These are phyloP conservation scores for Cheilosia pagana DNA, from an alignment of 2,888 invertebrate genomes.

Conservation along the genomic window DNA sequence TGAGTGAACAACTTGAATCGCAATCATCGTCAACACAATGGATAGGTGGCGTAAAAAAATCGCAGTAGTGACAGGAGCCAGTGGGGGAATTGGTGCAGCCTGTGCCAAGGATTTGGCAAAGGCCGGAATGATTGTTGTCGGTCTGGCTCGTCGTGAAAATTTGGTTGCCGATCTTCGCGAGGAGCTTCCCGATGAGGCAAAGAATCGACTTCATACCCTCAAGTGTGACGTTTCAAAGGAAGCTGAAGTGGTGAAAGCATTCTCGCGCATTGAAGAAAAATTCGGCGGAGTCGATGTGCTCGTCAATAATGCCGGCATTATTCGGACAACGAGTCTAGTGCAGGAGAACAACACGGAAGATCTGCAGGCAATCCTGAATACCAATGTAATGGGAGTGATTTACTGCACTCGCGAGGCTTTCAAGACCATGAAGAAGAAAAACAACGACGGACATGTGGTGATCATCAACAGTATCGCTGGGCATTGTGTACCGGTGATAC, in stretches of 20 bases:
- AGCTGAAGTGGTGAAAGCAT: slow-evolving; percentile 85
- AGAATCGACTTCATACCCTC: slow-evolving; percentile 81
- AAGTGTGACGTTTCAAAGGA: slow-evolving; percentile 85
- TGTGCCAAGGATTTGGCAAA: slow-evolving; percentile 68
- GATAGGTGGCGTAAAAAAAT: slow-evolving; percentile 86
- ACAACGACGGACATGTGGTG: slow-evolving; percentile 84
- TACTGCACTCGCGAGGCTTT: slow-evolving; percentile 84
- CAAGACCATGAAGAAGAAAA: slow-evolving; percentile 83
- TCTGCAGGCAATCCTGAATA: slow-evolving; percentile 83
- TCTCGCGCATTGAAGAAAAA: slow-evolving; percentile 84
- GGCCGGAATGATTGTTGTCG: slow-evolving; percentile 85
- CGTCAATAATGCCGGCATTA: slow-evolving; percentile 85
- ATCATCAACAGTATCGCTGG: slow-evolving; percentile 83
- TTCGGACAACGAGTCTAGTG: slow-evolving; percentile 79
- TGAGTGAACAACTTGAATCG: slow-evolving; percentile 2
- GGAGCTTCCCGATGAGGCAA: slow-evolving; percentile 78
- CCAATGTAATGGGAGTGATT: slow-evolving; percentile 84
- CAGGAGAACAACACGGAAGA: slow-evolving; percentile 79
- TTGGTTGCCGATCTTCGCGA: slow-evolving; percentile 79
- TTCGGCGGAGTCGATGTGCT: slow-evolving; percentile 85
- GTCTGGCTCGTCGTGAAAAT: slow-evolving; percentile 84
- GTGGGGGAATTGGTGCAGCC: slow-evolving; percentile 85
- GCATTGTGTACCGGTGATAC: slow-evolving; percentile 80
- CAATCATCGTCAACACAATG: slow-evolving; percentile 79
- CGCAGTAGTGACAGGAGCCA: slow-evolving; percentile 87